Evolutionary conservation across 2,113 vertebrate species (phyloP), one percentile per base, ranked within the genome.

Genomic region (Chitala chitala): DNA sequence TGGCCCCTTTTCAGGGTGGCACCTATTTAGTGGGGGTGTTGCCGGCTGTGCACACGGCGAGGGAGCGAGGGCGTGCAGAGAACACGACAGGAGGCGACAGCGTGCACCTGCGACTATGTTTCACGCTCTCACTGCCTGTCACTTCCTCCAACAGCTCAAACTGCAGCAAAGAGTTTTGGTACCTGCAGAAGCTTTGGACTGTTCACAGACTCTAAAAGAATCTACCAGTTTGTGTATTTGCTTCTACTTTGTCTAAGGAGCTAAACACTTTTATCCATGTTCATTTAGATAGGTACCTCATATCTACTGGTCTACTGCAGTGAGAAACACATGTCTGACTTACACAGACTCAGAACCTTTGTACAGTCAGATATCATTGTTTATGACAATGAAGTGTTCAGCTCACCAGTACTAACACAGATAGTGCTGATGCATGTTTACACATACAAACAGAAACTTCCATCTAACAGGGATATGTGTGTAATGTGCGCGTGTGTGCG

Each of bases 1-100:
- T 90, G 89, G 90, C 85, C 83, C 78, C 86, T 83, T 87, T 89
- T 90, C 86, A 85, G 85, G 86, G 88, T 87, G 82, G 84, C 84
- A 87, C 86, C 85, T 85, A 90, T 90, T 89, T 88, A 88, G 85
- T 85, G 85, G 81, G 84, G 80, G 64, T 77, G 81, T 82, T 80
- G 79, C 61, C 83, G 59, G 81, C 84, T 86, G 84, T 77, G 84
- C 82, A 81, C 85, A 83, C 79, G 82, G 86, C 7, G 42, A 80
- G 80, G 77, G 75, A 80, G 59, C 72, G 58, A 51, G 74, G 71
- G 77, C 73, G 71, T 71, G 78, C 77, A 77, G 58, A 70, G 55
- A 54, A 36, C 66, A 68, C 77, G 79, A 81, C 80, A 75, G 82
- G 63, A 68, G 78, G 69, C 73, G 64, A 31, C 77, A 38, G 70